Evolutionary conservation across 2,113 vertebrate genomes (phyloP), one percentile per base, ranked within the genome.

Genomic region (Rhea americana): DNA sequence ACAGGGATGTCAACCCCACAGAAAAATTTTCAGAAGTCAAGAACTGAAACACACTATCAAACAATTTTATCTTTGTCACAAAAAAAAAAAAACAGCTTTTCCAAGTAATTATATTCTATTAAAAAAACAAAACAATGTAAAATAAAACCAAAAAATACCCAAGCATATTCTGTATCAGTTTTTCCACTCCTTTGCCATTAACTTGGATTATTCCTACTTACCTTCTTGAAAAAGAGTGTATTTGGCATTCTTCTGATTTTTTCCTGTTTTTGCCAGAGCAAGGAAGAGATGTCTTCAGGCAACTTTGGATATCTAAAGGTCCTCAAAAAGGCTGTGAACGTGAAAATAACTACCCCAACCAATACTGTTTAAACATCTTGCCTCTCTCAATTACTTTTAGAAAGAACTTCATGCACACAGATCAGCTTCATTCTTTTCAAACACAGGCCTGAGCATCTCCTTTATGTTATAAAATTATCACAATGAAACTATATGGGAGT

Each of bases 181-280:
- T 91, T 80, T 56, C 14, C 43, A 70, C 10, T 56, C 1, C 58
- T 61, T 55, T 61, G 15, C 2, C 30, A 58, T 58, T 58, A 32
- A 17, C 30, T 66, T 50, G 4, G 14, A 24, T 53, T 14, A 55
- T 55, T 87, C 18, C 67, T 17, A 62, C 13, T 41, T 58, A 28
- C 11, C 2, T 2, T 77, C 30, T 43, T 67, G 25, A 82, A 43
- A 37, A 84, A 41, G 0, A 0, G 2, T 43, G 7, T 32, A 61
- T 80, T 63, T 88, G 4, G 13, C 37, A 83, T 17, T 59, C 4
- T 41, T 65, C 26, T 77, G 8, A 9, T 59, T 37, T 71, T 87
- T 53, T 68, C 50, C 26, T 65, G 7, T 2, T 15, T 77, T 83
- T 62, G 2, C 20, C 24, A 56, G 35, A 47, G 72, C 1, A 12